phyloP scores from a whole-genome alignment of 2,113 vertebrate species.

The Herpetotheres cachinnans region DNA sequence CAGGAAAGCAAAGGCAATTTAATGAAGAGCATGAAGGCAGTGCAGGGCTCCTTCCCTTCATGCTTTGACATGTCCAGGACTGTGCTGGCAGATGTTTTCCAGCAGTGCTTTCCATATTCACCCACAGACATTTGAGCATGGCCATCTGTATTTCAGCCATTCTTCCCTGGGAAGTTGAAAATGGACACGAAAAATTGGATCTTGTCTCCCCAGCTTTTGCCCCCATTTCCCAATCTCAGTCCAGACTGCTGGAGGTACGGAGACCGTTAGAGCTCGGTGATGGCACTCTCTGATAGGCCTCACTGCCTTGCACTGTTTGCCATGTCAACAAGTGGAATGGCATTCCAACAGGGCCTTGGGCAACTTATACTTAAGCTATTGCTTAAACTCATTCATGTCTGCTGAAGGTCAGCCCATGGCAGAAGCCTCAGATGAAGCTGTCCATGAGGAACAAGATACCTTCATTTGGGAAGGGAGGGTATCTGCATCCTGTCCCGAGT shows the following conservation, averaged over 20 bases:
- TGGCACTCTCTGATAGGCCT: not conserved
- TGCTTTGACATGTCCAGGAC: not conserved
- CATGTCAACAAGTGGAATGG: not conserved
- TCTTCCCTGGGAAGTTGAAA: not conserved
- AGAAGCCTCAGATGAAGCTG: not conserved
- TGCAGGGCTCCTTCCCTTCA: not conserved
- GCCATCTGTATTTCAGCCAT: not conserved
- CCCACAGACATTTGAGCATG: not conserved
- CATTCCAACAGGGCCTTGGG: not conserved
- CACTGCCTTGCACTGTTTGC: not conserved
- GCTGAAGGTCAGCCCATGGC: not conserved
- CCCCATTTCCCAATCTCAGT: not conserved
- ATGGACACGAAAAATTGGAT: not conserved
- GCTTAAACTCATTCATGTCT: not conserved
- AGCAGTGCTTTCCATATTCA: not conserved
- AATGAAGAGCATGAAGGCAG: not conserved
- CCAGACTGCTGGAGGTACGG: not conserved
- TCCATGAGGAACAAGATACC: not conserved
- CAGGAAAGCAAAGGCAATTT: not conserved
- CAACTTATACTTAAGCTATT: not conserved
- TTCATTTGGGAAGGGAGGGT: not conserved
- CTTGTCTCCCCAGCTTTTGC: not conserved
- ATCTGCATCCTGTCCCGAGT: not conserved
- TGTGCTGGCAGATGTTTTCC: not conserved
- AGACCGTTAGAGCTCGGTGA: not conserved